A percentile compares a stretch with the other conserved stretches of the same genome.
These are phyloP conservation scores for Macrobrachium nipponense DNA, from an alignment of 1,140 invertebrate genomes.

Conservation along the genomic window DNA sequence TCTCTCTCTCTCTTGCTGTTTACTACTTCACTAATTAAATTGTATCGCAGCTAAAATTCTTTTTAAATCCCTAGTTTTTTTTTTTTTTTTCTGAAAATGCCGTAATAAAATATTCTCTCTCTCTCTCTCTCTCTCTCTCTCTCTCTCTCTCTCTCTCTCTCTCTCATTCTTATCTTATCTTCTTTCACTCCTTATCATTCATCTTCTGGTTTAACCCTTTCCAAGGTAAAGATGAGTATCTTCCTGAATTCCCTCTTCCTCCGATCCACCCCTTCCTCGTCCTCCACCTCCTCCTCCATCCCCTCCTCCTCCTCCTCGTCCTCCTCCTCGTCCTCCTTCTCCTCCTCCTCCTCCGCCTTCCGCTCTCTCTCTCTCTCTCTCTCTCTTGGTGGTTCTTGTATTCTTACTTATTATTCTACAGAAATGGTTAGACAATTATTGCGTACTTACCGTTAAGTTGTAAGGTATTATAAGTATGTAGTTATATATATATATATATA, in stretches of 20 bases:
- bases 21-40: neutral
- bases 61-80: too few species aligned
- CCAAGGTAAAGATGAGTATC: too few species aligned
- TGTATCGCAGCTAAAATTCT: too few species aligned
- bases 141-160: slow-evolving; percentile 41
- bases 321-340: neutral
- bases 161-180: neutral
- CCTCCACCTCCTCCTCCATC: neutral
- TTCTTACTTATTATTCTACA: neutral
- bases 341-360: neutral
- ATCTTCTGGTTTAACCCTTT: too few species aligned
- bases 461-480: neutral
- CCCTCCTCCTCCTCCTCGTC: neutral
- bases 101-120: too few species aligned
- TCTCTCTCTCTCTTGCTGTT: neutral
- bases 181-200: neutral
- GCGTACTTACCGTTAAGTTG: neutral
- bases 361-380: neutral
- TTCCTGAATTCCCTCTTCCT: too few species aligned
- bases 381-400: neutral
- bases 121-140: too few species aligned
- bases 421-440: neutral
- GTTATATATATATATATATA: slow-evolving; percentile 25
- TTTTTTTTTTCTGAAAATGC: neutral
- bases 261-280: neutral